Evolutionary conservation across 2,113 vertebrate genomes (phyloP), one percentile per base, ranked within the genome.

Genomic region (Ciconia maguari): DNA sequence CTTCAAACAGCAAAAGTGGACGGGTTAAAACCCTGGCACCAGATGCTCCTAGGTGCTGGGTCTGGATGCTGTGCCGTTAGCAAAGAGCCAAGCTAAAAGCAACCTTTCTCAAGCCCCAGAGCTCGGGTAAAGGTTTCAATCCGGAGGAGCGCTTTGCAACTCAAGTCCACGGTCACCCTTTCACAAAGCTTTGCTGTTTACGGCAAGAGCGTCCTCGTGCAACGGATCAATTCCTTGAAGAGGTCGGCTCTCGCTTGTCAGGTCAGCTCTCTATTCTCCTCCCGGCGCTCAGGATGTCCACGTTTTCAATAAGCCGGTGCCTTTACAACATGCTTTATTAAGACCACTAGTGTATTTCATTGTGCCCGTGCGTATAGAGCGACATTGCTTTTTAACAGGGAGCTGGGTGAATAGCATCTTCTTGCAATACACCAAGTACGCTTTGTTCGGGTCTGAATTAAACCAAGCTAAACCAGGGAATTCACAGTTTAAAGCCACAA

Each of bases 401-500:
- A 71, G 92, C 83, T 5, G 84, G 91, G 74, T n/a, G 30, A 95
- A 66, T 3, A 11, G 82, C 46, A 64, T 68, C 91, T 92, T 55
- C 71, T 14, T 0, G 34, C 57, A 65, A 51, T 12, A 36, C 66
- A 27, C 24, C 10, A 44, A 84, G 87, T 86, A n/a, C 3, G 60
- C 79, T 95, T 48, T 36, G 87, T 76, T 41, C 15, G 1, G 75
- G 42, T 55, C 83, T 87, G 77, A 85, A 58, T 34, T 27, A 90
- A 90, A 66, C 88, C 91, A 30, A 78, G 75, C 64, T 54, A 24
- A 72, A 81, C 58, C 80, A 29, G 71, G 83, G 58, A 70, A 86
- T 77, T 76, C 95, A 9, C 48, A 58, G 82, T 83, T 78, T 55
- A 68, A 64, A 97, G 94, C n/a, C 78, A 65, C 89, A 79, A 81